A percentile compares a stretch with the other conserved stretches of the same genome.
These are phyloP conservation scores for Eubucco bourcierii DNA, from an alignment of 2,113 vertebrate genomes.

Conservation along the genomic window DNA sequence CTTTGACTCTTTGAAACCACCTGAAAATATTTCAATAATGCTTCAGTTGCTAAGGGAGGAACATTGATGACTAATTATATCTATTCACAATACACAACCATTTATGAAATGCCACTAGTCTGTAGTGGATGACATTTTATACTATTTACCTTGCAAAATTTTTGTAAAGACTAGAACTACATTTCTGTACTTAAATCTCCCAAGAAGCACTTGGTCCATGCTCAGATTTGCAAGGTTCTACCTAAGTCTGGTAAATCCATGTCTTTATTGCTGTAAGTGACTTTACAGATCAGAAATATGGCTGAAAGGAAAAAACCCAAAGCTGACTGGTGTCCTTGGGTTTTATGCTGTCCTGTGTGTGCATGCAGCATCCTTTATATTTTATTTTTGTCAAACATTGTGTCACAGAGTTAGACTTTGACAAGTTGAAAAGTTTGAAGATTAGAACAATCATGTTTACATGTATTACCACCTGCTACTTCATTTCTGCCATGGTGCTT, in stretches of 20 bases:
- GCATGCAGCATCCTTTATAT: not conserved
- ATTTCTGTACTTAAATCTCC: not conserved
- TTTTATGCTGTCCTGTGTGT: not conserved
- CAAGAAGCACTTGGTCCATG: not conserved
- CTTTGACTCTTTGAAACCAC: not conserved
- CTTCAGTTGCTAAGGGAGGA: not conserved
- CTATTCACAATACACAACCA: not conserved
- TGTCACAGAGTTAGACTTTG: not conserved
- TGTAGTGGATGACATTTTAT: not conserved
- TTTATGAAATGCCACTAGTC: not conserved
- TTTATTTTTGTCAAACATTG: not conserved
- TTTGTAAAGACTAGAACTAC: not conserved
- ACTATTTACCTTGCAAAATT: not conserved
- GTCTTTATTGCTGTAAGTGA: not conserved
- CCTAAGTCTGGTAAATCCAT: not conserved
- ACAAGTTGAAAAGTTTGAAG: constrained; percentile 2
- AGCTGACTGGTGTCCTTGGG: not conserved
- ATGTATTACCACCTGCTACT: constrained; percentile 26
- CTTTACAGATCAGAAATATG: not conserved
- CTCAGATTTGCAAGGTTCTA: not conserved
- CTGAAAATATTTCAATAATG: not conserved
- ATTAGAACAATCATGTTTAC: constrained; percentile 35
- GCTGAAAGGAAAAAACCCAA: not conserved
- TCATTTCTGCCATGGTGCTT: constrained; percentile 23
- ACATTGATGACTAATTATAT: not conserved